Conservation (phyloP, 2,797 vertebrate species). For the Peromyscus attwateri region DNA sequence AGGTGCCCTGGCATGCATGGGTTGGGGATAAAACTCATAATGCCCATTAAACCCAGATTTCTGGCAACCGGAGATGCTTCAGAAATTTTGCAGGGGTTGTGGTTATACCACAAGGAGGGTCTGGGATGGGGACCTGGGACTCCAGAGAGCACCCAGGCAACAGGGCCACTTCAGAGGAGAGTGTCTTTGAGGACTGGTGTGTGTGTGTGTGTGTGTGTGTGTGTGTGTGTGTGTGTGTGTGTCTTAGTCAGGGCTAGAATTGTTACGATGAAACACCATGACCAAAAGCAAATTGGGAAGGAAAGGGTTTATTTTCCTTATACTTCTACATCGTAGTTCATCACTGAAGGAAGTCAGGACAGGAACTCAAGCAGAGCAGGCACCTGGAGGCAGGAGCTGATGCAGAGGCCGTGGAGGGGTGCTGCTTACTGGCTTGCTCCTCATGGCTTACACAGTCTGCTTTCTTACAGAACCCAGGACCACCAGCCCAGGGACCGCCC, state of each 20-base stretch:
- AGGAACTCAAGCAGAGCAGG: background rate
- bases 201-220: background rate
- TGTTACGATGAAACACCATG: background rate
- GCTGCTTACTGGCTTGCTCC: background rate
- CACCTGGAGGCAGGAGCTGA: background rate
- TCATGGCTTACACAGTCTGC: background rate
- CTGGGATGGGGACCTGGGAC: background rate
- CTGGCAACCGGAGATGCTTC: accelerated
- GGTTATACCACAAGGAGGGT: background rate
- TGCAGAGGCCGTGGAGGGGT: background rate
- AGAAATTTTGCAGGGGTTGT: no score
- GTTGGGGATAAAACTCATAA: no score
- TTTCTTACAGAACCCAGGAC: background rate
- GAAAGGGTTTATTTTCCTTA: background rate
- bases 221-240: background rate
- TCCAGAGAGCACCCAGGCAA: no score
- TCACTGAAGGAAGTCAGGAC: background rate
- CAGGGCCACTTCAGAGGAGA: background rate
- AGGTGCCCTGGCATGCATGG: no score
- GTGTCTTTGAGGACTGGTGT: background rate
- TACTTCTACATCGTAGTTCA: background rate
- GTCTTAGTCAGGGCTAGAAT: background rate
- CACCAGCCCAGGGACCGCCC: background rate
- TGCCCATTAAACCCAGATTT: background rate
- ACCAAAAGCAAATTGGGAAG: background rate